Percentiles rank a stretch among this genome's conserved stretches.
phyloP scores from a whole-genome alignment of 2,888 invertebrate genomes.

The Nemotelus nigrinus region DNA sequence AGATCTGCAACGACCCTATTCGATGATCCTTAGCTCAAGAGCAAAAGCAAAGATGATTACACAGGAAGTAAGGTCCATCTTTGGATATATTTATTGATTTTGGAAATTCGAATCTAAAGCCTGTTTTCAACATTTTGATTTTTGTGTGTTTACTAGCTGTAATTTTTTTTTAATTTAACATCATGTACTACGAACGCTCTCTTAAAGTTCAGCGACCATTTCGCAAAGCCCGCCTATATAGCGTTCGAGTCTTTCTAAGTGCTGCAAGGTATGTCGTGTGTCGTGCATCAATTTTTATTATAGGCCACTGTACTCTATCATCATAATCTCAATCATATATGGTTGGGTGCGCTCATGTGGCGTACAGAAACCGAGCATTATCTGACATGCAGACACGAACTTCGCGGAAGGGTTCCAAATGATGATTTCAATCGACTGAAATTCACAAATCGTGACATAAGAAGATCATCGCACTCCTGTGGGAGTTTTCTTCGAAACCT shows the following conservation, averaged over 20 bases:
- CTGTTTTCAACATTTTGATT: no score
- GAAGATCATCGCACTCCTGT: not conserved
- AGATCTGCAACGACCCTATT: not conserved
- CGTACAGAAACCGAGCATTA: not conserved
- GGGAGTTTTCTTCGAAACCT: no score
- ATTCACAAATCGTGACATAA: conserved; percentile 22
- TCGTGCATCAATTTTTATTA: conserved; percentile 32
- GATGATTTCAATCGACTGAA: conserved; percentile 24
- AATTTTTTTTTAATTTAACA: no score
- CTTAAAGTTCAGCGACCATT: not conserved
- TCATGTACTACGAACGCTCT: not conserved
- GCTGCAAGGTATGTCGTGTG: conserved; percentile 33
- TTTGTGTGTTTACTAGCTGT: no score
- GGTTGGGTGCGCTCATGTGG: conserved; percentile 10
- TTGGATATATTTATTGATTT: no score
- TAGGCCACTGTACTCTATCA: conserved; percentile 26
- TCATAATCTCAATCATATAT: conserved; percentile 21
- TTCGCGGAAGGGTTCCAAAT: not conserved
- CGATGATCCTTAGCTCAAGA: not conserved
- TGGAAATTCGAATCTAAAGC: no score
- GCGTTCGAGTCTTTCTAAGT: conserved; percentile 3
- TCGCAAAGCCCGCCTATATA: not conserved
- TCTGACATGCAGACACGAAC: conserved; percentile 1
- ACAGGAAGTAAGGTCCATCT: no score
- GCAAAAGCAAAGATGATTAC: no score